These are phyloP conservation scores for Bucorvus abyssinicus DNA, from an alignment of 2,797 vertebrate species.

Conservation along the genomic window DNA sequence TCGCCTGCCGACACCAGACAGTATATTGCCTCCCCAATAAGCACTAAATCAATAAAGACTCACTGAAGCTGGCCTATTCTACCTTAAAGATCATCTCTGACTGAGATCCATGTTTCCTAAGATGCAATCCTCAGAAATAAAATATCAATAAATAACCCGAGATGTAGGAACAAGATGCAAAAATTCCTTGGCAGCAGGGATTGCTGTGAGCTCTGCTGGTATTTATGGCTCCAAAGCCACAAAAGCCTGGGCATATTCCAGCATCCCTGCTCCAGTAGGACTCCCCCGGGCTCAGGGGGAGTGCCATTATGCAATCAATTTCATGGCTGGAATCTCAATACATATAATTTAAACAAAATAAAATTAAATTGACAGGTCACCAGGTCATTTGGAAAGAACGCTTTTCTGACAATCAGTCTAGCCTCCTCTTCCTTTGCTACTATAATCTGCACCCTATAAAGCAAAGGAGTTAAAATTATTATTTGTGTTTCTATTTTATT, in stretches of 20 bases:
- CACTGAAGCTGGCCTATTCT: background rate
- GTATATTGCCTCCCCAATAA: constrained; percentile 6
- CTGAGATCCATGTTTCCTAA: background rate
- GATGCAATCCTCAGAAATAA: constrained; percentile 6
- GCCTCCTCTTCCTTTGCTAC: background rate
- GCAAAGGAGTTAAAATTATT: constrained; percentile 7
- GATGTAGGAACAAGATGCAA: constrained; percentile 19
- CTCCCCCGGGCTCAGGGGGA: background rate
- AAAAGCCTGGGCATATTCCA: constrained; percentile 37
- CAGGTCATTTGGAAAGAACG: constrained; percentile 29
- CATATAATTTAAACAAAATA: constrained; percentile 53
- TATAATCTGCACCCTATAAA: background rate
- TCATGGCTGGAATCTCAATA: constrained; percentile 58
- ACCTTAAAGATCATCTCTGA: background rate
- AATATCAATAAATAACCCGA: constrained; percentile 11
- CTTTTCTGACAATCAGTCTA: constrained; percentile 17
- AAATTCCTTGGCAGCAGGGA: constrained; percentile 13
- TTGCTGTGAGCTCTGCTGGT: background rate
- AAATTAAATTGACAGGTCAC: constrained; percentile 53
- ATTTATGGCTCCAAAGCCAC: constrained; percentile 42
- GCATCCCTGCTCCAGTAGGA: background rate
- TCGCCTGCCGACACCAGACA: background rate
- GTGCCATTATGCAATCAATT: constrained; percentile 51
- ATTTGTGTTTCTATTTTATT: constrained; percentile 40
- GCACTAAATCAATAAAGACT: constrained; percentile 40